Base-by-base conservation (phyloP, 64 coral and sea anemone species). In the Pachyseris speciosa region DNA sequence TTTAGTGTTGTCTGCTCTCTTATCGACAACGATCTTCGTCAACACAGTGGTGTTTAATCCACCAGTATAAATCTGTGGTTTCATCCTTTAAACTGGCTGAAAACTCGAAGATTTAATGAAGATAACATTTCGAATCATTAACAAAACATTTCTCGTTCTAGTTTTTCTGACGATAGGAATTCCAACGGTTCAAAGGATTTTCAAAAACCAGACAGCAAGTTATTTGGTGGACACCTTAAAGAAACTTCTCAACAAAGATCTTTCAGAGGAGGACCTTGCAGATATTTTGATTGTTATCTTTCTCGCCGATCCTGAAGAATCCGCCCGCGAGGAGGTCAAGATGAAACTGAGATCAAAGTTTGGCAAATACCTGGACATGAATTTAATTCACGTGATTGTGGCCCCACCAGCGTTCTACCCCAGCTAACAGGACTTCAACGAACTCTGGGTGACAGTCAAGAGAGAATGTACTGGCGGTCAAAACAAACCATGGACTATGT, bases 401-500 rank as follows among this genome's bases (percentile, higher is more conserved):
- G 95, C 95, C 0, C 95, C 95, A 1, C n/a, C 40, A 0, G 15
- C 68, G 20, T 97, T 97, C n/a, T 97, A 97, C 20, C 91, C 95
- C 84, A 89, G n/a, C 80, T 97, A 38, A 60, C 64, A 9, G 95
- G 91, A 11, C 29, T 97, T 6, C 72, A 27, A 26, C 45, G 48
- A 33, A 97, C 95, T 0, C 48, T 72, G 1, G 68, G 59, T 3
- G 95, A 97, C 52, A 73, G 42, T 0, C 91, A 65, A 36, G 91
- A 97, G 15, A 51, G 95, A 61, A 93, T 97, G 95, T 90, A 86
- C 39, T 97, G 95, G 95, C 91, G 95, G 6, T 97, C 95, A 1
- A 97, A 97, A 47, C 95, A 97, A 51, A 72, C 13, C 40, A 93
- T 97, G 78, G 95, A 97, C 63, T 90, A 97, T 60, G 85, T 86